Evolutionary conservation across 2,113 vertebrate genomes (phyloP).

Genomic region (Nothoprocta pentlandii): DNA sequence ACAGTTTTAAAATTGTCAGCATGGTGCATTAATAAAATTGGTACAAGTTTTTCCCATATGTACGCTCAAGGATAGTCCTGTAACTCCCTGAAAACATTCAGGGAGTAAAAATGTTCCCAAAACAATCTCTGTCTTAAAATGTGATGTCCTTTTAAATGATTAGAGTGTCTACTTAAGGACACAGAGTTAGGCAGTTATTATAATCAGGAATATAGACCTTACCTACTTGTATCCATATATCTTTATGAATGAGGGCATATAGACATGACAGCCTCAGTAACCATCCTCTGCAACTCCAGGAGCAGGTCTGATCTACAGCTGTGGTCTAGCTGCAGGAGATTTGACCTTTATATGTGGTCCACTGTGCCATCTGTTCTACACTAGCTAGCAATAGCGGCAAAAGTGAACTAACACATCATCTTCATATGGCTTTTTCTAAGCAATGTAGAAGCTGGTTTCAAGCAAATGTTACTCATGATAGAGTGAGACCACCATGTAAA

Average conservation of each 20-base stretch:
- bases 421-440: background rate
- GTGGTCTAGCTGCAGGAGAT: background rate
- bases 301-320: background rate
- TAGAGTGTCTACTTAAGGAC: background rate
- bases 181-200: background rate
- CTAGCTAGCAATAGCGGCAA: background rate
- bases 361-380: background rate
- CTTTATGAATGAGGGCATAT: background rate
- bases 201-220: background rate
- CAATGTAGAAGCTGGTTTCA: background rate
- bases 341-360: accelerated
- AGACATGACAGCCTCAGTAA: background rate
- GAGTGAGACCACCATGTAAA: background rate
- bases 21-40: background rate
- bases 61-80: background rate
- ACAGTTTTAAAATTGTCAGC: background rate
- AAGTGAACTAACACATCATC: background rate
- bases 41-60: background rate
- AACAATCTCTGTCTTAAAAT: background rate
- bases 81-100: background rate
- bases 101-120: background rate
- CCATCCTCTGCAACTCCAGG: background rate
- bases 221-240: background rate
- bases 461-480: background rate
- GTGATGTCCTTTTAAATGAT: background rate